phyloP scores from a whole-genome alignment of 2,797 vertebrate genomes.

The Neosilurus mollespiculum region DNA sequence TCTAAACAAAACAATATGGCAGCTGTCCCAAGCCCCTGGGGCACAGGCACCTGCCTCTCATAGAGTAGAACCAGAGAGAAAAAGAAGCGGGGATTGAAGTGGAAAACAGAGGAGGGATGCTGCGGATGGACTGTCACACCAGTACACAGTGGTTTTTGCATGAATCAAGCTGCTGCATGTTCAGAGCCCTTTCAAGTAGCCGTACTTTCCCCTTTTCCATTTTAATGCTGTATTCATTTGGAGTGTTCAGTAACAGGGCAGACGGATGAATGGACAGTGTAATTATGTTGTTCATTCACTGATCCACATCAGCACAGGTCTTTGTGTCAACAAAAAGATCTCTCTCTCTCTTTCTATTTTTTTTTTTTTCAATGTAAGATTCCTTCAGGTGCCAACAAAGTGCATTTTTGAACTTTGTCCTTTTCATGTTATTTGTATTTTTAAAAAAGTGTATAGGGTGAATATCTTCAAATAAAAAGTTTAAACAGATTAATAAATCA shows the following conservation, averaged over 20 bases:
- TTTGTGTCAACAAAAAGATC: constrained; percentile 23
- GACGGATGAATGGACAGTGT: constrained; percentile 34
- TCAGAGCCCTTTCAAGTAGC: constrained; percentile 37
- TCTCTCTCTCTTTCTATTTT: neutral
- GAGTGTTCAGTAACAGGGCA: constrained; percentile 29
- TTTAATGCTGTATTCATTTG: constrained; percentile 48
- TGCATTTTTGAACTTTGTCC: constrained; percentile 19
- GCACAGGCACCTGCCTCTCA: constrained; percentile 55
- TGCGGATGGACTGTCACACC: constrained; percentile 37
- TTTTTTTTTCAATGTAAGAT: neutral
- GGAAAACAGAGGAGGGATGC: constrained; percentile 15
- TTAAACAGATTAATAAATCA: neutral
- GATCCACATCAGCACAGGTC: constrained; percentile 12
- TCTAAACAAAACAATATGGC: constrained; percentile 56
- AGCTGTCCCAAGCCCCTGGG: constrained; percentile 48
- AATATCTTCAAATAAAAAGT: neutral
- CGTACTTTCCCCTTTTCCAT: constrained; percentile 54
- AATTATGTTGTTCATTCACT: constrained; percentile 35
- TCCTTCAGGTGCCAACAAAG: constrained; percentile 13
- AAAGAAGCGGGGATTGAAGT: constrained; percentile 11
- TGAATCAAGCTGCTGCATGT: constrained; percentile 51
- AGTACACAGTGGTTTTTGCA: constrained; percentile 41
- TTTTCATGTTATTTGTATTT: constrained; percentile 17
- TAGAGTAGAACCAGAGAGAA: constrained; percentile 36
- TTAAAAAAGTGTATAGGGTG: neutral